These are phyloP conservation scores for Neotoma lepida DNA, from an alignment of 2,113 vertebrate genomes.

Conservation along the genomic window DNA sequence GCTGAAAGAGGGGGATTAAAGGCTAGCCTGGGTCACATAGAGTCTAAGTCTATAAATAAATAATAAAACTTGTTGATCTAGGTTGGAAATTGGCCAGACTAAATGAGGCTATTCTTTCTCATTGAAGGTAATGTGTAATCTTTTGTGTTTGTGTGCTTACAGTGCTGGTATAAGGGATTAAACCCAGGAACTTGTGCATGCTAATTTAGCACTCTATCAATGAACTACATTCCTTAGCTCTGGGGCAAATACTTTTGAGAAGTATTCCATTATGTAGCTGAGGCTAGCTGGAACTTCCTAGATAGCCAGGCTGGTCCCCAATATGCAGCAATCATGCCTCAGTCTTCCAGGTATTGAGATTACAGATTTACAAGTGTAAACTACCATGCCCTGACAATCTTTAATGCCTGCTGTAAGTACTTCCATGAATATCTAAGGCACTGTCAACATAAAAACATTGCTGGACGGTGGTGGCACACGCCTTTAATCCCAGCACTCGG, in stretches of 20 bases:
- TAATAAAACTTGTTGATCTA: conserved; percentile 52
- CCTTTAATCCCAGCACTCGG: too few species aligned
- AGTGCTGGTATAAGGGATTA: not conserved
- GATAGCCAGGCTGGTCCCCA: not conserved
- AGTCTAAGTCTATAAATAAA: not conserved
- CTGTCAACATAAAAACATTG: conserved; percentile 23
- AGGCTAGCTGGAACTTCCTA: not conserved
- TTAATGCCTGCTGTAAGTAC: not conserved
- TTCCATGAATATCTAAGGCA: conserved; percentile 23
- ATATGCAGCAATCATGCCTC: not conserved
- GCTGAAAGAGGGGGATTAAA: not conserved
- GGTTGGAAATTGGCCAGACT: conserved; percentile 52
- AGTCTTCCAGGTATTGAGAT: not conserved
- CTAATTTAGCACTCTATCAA: not conserved
- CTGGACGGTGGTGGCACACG: too few species aligned
- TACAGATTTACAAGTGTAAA: not conserved
- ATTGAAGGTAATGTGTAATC: not conserved
- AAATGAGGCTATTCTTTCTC: conserved; percentile 50
- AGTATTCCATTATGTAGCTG: not conserved
- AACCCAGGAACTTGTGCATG: not conserved
- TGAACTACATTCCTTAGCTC: not conserved
- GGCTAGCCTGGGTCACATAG: not conserved
- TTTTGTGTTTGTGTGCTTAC: not conserved
- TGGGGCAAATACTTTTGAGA: not conserved
- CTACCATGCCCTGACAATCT: not conserved